These are phyloP conservation scores for Diaphora mendica DNA, from an alignment of 2,888 invertebrate genomes.

Conservation along the genomic window DNA sequence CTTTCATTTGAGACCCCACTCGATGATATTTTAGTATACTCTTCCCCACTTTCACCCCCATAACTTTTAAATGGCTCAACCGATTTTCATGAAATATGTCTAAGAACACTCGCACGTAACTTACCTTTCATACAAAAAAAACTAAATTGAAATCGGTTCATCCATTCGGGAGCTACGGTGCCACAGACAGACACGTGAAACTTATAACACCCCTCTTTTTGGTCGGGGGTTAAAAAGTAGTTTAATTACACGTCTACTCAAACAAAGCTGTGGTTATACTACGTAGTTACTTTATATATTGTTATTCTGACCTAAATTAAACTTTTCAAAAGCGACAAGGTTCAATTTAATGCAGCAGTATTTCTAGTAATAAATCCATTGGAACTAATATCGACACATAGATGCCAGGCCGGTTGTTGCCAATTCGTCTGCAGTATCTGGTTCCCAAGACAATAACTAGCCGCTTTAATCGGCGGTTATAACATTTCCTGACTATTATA, in stretches of 20 bases:
- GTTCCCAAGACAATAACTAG: slow-evolving; percentile 49
- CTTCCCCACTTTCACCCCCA: too few species aligned
- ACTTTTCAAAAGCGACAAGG: slow-evolving; percentile 35
- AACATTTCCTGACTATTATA: slow-evolving; percentile 38
- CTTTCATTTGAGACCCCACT: too few species aligned
- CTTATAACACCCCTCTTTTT: too few species aligned
- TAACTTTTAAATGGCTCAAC: too few species aligned
- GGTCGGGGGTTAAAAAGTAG: too few species aligned
- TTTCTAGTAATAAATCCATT: slow-evolving; percentile 50
- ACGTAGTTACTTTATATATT: slow-evolving; percentile 32
- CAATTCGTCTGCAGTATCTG: slow-evolving; percentile 52
- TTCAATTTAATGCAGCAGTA: slow-evolving; percentile 35
- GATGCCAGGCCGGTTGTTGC: slow-evolving; percentile 48
- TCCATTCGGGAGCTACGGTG: too few species aligned
- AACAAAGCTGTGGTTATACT: slow-evolving; percentile 43
- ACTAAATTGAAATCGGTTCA: too few species aligned
- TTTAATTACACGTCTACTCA: slow-evolving; percentile 19
- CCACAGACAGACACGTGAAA: too few species aligned
- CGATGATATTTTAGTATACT: too few species aligned
- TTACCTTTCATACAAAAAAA: too few species aligned
- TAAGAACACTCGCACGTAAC: too few species aligned
- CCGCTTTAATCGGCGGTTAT: slow-evolving; percentile 39
- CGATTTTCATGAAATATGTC: too few species aligned
- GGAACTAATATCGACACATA: slow-evolving; percentile 54
- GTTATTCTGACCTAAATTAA: slow-evolving; percentile 38